Percentiles rank a stretch among this genome's conserved stretches.
phyloP scores from a whole-genome alignment of 2,113 vertebrate genomes.

The Epinephelus moara region DNA sequence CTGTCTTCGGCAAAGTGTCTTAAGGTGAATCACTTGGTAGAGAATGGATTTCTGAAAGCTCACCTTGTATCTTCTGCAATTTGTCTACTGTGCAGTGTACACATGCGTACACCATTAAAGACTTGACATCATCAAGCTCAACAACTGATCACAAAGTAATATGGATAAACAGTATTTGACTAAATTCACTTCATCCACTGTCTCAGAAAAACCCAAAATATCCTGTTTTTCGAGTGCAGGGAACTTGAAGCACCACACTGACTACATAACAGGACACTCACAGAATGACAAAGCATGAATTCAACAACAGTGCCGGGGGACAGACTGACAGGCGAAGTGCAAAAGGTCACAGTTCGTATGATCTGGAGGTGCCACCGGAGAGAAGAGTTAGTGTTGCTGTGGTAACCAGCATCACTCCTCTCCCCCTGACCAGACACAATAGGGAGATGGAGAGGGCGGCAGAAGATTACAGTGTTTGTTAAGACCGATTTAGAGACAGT shows the following conservation, averaged over 20 bases:
- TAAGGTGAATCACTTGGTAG: no score
- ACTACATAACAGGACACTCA: neutral
- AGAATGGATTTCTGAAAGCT: no score
- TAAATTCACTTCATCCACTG: no score
- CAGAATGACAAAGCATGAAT: neutral
- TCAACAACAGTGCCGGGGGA: conserved; percentile 7
- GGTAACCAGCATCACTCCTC: conserved; percentile 49
- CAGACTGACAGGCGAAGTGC: conserved; percentile 36
- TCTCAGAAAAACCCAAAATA: neutral
- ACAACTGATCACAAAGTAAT: no score
- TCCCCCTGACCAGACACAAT: conserved; percentile 26
- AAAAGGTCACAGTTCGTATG: conserved; percentile 43
- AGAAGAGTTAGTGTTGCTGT: conserved; percentile 45
- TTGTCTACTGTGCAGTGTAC: no score
- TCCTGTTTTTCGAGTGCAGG: neutral
- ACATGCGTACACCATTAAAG: no score
- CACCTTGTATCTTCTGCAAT: no score
- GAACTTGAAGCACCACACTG: neutral
- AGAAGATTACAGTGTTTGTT: conserved; percentile 15
- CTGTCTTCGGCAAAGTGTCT: no score
- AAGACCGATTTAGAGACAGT: neutral
- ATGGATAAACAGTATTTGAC: no score
- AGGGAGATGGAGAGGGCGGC: neutral
- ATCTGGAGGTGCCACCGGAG: conserved; percentile 11
- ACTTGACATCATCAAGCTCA: no score